Evolutionary conservation across 2,113 vertebrate genomes (phyloP).

Genomic region (Notothenia rossii): DNA sequence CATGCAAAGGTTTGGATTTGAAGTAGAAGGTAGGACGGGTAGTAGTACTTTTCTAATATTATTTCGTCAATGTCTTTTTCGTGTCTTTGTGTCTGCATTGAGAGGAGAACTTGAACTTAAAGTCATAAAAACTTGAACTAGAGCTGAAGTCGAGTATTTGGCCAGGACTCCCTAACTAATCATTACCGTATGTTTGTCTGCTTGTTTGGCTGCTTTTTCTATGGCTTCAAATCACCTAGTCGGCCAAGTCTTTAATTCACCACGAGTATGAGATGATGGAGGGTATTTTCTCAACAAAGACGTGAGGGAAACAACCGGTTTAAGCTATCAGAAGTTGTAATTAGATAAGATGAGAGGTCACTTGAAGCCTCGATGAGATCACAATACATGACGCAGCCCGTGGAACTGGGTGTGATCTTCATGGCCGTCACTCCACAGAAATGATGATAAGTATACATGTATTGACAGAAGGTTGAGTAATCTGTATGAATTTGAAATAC

Average conservation of each 20-base stretch:
- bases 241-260: constrained; percentile 18
- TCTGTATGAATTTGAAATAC: neutral
- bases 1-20: neutral
- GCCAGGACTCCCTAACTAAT: constrained; percentile 51
- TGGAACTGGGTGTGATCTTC: constrained; percentile 17
- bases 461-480: constrained; percentile 9
- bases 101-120: neutral
- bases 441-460: constrained; percentile 3
- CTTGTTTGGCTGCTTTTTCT: constrained; percentile 22
- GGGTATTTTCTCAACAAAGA: neutral
- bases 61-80: too few species aligned
- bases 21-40: neutral
- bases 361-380: constrained; percentile 2
- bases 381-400: constrained; percentile 9
- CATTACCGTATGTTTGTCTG: constrained; percentile 47
- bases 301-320: constrained; percentile 32
- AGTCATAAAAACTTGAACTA: constrained; percentile 7
- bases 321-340: constrained; percentile 33
- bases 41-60: too few species aligned
- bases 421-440: constrained; percentile 1
- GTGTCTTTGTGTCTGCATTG: neutral
- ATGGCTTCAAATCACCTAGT: neutral
- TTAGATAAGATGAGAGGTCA: constrained; percentile 27
- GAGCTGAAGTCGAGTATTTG: neutral
- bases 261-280: neutral